These are phyloP conservation scores for Miltochrista miniata DNA, from an alignment of 2,888 invertebrate species.

Conservation along the genomic window DNA sequence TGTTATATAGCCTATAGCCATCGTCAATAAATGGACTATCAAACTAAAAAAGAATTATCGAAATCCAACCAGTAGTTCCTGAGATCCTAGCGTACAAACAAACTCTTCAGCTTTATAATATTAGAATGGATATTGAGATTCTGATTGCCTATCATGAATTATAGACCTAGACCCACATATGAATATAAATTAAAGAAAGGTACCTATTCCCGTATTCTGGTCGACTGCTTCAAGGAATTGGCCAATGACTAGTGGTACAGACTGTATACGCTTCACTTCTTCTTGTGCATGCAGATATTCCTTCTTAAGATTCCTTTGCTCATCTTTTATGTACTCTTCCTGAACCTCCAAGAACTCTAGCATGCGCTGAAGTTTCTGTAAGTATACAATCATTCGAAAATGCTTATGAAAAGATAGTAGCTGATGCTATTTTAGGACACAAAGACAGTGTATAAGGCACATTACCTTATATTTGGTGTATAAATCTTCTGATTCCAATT, in stretches of 20 bases:
- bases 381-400: not conserved
- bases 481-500: slow-evolving; percentile 95
- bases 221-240: slow-evolving; percentile 99
- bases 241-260: slow-evolving; percentile 99
- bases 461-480: slow-evolving; percentile 97
- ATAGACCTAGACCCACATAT: no score
- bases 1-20: no score
- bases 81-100: no score
- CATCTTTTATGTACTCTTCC: slow-evolving; percentile 99
- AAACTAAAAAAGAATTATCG: no score
- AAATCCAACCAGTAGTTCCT: no score
- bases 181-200: no score
- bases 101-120: no score
- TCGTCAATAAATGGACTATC: no score
- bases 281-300: slow-evolving; percentile 99
- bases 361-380: slow-evolving; percentile 96
- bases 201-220: slow-evolving; percentile 97
- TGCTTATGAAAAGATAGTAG: not conserved
- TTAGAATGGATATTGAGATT: no score
- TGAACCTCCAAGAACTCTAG: slow-evolving; percentile 99
- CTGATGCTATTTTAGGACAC: not conserved
- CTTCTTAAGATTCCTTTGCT: slow-evolving; percentile 98
- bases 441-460: not conserved
- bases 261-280: slow-evolving; percentile 99
- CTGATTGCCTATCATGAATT: no score